These are phyloP conservation scores for Aurelia coerulea DNA, from an alignment of 30 jellyfish, hydroid and myxozoan genomes.

Conservation along the genomic window DNA sequence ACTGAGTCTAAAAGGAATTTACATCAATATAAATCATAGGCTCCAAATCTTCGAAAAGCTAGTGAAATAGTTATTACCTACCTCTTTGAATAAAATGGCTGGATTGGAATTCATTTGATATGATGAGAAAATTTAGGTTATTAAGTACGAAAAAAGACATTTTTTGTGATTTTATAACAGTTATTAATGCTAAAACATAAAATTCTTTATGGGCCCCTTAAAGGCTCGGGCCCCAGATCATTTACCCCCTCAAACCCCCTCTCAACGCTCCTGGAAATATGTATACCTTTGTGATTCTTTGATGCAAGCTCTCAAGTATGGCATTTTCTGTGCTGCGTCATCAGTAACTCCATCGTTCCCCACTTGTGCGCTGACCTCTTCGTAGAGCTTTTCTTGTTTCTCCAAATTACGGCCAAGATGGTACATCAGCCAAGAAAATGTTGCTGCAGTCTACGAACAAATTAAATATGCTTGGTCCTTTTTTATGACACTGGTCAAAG, in stretches of 20 bases:
- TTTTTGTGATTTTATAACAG: too few species aligned
- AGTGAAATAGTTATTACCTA: too few species aligned
- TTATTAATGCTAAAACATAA: too few species aligned
- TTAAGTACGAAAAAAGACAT: too few species aligned
- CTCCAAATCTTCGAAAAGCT: not conserved
- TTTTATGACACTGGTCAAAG: too few species aligned
- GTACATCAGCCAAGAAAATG: conserved; percentile 42
- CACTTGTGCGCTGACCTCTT: conserved; percentile 22
- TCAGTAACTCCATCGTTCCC: conserved; percentile 20
- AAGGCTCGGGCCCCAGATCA: too few species aligned
- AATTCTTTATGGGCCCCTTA: too few species aligned
- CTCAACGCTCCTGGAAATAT: not conserved
- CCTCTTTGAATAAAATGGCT: too few species aligned
- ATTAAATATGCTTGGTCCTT: not conserved
- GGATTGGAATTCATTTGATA: too few species aligned
- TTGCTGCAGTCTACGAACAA: conserved; percentile 25
- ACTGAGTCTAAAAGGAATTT: not conserved
- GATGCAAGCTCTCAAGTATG: conserved; percentile 47
- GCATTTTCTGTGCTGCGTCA: conserved; percentile 32
- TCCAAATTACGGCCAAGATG: conserved; percentile 53
- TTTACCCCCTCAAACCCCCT: too few species aligned
- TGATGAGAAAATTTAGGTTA: too few species aligned
- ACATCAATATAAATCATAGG: not conserved
- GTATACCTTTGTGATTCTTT: conserved; percentile 53
- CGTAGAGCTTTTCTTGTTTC: conserved; percentile 36